phyloP scores from a whole-genome alignment of 1,140 invertebrate genomes.

The Penaeus japonicus region DNA sequence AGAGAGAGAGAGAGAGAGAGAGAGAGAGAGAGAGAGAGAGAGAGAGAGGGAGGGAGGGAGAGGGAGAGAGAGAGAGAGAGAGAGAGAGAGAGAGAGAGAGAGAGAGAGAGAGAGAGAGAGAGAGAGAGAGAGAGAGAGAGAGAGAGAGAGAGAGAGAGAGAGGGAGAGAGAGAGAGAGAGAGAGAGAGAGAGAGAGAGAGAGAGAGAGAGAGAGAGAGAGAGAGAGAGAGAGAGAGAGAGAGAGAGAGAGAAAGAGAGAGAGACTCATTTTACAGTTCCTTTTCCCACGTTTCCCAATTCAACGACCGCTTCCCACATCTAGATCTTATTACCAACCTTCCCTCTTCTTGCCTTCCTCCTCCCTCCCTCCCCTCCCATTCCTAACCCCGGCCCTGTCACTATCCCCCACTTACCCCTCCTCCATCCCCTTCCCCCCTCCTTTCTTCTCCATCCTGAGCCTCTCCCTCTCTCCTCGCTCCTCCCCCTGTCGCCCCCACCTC shows the following conservation, averaged over 20 bases:
- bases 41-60: neutral
- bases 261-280: neutral
- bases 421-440: neutral
- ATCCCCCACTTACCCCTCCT: neutral
- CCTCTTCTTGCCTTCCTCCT: no score
- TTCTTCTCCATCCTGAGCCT: neutral
- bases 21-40: neutral
- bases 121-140: neutral
- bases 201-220: neutral
- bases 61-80: constrained; percentile 19
- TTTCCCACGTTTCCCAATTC: neutral
- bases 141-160: neutral
- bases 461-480: neutral
- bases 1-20: neutral
- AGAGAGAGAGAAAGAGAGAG: neutral
- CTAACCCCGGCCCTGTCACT: neutral
- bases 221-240: neutral
- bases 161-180: neutral
- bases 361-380: neutral
- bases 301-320: neutral
- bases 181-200: neutral
- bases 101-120: neutral
- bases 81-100: neutral
- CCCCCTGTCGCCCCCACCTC: neutral
- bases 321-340: no score